Conservation (phyloP, 2,888 invertebrate species). For the Amblyjoppa fuscipennis region DNA sequence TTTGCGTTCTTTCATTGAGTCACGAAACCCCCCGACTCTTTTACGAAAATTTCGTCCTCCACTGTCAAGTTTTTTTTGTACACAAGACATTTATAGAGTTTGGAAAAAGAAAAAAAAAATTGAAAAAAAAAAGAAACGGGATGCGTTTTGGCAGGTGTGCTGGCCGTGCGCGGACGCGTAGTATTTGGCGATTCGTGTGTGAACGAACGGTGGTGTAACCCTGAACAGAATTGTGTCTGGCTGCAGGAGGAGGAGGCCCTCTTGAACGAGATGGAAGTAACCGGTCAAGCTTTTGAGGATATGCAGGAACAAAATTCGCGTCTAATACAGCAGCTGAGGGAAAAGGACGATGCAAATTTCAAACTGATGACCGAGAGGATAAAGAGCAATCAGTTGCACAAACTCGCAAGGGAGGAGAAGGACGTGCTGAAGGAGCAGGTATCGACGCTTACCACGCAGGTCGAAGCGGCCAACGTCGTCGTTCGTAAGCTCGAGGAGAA, state of each 20-base stretch:
- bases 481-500: constrained; percentile 98
- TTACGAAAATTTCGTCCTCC: not conserved
- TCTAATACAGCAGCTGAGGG: constrained; percentile 96
- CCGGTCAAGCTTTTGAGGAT: constrained; percentile 99
- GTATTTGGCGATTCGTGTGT: constrained; percentile 69
- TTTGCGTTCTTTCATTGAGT: constrained; percentile 8
- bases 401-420: constrained; percentile 97
- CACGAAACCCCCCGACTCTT: not conserved
- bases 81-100: not conserved
- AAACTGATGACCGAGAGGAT: constrained; percentile 99
- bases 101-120: constrained; percentile 13
- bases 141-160: constrained; percentile 59
- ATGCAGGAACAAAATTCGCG: constrained; percentile 99
- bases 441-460: constrained; percentile 93
- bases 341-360: constrained; percentile 99
- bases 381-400: constrained; percentile 97
- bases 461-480: constrained; percentile 97
- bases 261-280: constrained; percentile 99
- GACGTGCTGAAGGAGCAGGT: constrained; percentile 95
- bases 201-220: constrained; percentile 82
- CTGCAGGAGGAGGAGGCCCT: constrained; percentile 96
- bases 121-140: constrained; percentile 45
- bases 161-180: constrained; percentile 49
- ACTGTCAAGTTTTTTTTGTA: constrained; percentile 16
- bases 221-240: constrained; percentile 84